A percentile compares a stretch with the other conserved stretches of the same genome.
Evolutionary conservation across 2,113 vertebrate genomes (phyloP).

Genomic region (Pygoscelis adeliae): DNA sequence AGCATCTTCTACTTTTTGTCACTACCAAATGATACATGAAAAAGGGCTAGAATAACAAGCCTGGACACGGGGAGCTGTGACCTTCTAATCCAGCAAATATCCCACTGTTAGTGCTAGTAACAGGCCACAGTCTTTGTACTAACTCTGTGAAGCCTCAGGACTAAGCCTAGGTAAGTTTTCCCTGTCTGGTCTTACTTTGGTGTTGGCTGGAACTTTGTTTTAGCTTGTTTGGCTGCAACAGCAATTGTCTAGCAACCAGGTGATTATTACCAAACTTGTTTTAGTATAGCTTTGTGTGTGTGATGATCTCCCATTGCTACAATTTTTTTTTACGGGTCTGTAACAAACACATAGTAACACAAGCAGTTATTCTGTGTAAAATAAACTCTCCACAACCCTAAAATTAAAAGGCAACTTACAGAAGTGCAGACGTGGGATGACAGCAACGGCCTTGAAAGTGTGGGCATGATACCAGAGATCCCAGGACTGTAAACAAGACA

Average conservation of each 20-base stretch:
- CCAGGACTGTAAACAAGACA: background rate
- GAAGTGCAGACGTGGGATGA: background rate
- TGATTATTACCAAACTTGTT: background rate
- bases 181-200: background rate
- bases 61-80: background rate
- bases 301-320: background rate
- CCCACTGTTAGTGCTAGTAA: background rate
- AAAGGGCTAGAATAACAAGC: background rate
- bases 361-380: background rate
- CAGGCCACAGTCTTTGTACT: background rate
- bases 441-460: background rate
- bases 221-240: background rate
- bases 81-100: background rate
- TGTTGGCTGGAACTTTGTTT: background rate
- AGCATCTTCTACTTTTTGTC: background rate
- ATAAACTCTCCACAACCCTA: background rate
- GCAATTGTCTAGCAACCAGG: accelerated
- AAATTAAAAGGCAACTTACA: background rate
- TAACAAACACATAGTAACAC: background rate
- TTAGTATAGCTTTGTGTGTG: background rate
- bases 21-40: background rate
- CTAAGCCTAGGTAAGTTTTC: background rate
- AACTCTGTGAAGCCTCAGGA: background rate
- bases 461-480: background rate
- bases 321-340: background rate